Base-by-base conservation (phyloP, 2,113 vertebrate genomes). In the Callipepla californica region DNA sequence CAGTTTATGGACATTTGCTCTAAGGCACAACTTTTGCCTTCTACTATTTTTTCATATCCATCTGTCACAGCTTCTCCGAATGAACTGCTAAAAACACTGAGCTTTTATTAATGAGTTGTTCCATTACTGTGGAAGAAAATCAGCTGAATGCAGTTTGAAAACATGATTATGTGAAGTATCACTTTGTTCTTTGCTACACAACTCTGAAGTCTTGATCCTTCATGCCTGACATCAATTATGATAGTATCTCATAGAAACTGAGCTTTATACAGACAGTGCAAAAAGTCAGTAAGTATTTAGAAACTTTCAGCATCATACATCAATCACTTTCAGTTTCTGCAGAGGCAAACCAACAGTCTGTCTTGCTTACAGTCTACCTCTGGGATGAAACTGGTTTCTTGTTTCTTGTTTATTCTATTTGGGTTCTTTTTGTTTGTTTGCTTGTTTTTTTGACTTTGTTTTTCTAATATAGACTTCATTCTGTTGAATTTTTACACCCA, bases 121-220 rank as follows among this genome's bases (percentile, higher is more conserved):
- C 77, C 78, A 40, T 13, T 36, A 11, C 6, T 65, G 11, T 65
- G n/a, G 38, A 8, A 28, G 72, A 8, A 62, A 88, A 55, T 77
- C 50, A 68, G 44, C 70, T 72, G 25, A 87, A 79, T 13, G 58
- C 11, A 85, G 80, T 93, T 82, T 81, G 81, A 94, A 95, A 94
- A 91, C 69, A 89, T 61, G 77, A 92, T 94, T 92, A 91, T 87
- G 69, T 86, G 65, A 92, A 94, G 58, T 61, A 84, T 61, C 78
- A 94, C 61, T 89, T 93, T 96, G 28, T 73, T 91, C 67, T 53
- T 68, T 93, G 40, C 8, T 81, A 67, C 62, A 67, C 9, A 23
- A 79, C 34, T 32, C 66, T 91, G 74, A 87, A 93, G 69, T 79
- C 74, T 85, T 92, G 84, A 50, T 93, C 74, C 36, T 87, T 93